Conservation (phyloP, 2,113 vertebrate genomes). For the Entosphenus tridentatus region DNA sequence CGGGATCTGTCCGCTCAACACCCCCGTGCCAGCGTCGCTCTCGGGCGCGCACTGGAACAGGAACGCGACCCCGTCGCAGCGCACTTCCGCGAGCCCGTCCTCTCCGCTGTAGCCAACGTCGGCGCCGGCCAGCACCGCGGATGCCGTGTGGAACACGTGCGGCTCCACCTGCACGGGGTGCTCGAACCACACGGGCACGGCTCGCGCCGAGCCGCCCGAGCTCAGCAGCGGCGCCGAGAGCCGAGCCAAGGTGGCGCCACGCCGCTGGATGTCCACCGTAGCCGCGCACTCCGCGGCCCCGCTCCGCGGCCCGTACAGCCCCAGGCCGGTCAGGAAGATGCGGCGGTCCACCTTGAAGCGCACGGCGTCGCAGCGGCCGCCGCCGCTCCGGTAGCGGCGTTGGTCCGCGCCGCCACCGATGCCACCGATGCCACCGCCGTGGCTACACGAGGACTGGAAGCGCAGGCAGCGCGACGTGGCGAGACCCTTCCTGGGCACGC, state of each 20-base stretch:
- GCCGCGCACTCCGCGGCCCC: slow-evolving; percentile 2
- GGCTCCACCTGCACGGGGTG: slow-evolving; percentile 26
- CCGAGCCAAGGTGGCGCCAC: neutral
- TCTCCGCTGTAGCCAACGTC: slow-evolving; percentile 95
- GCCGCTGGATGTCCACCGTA: neutral
- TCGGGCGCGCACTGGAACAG: slow-evolving; percentile 97
- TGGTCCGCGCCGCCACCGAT: neutral
- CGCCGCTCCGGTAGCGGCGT: neutral
- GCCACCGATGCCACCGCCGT: too few species aligned
- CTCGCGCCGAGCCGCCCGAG: neutral
- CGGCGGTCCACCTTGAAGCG: neutral
- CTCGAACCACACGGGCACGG: neutral
- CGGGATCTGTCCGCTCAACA: slow-evolving; percentile 92
- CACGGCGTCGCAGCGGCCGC: neutral
- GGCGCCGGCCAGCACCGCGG: slow-evolving; percentile 59
- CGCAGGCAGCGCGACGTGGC: neutral
- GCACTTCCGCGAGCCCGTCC: slow-evolving; percentile 91
- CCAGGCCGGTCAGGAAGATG: slow-evolving; percentile 2
- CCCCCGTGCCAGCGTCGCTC: slow-evolving; percentile 87
- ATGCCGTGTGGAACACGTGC: slow-evolving; percentile 78
- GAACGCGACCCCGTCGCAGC: slow-evolving; percentile 76
- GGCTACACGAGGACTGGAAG: neutral
- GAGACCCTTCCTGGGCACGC: neutral
- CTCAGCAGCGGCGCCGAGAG: neutral
- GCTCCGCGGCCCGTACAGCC: neutral